phyloP scores from a whole-genome alignment of 2,113 vertebrate genomes.

The Antechinus flavipes region DNA sequence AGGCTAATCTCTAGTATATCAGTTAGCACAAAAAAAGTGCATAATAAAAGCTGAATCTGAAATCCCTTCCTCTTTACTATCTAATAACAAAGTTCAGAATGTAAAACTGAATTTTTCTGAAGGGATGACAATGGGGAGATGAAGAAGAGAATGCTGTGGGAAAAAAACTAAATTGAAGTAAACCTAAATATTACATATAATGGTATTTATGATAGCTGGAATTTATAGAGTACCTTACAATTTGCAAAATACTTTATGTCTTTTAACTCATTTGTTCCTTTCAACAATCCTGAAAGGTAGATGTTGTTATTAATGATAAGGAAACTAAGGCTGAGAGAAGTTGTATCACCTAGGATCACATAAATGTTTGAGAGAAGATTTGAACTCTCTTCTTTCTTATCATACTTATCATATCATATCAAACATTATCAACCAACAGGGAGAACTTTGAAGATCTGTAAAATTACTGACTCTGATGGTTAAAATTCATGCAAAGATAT shows the following conservation, averaged over 20 bases:
- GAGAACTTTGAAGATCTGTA: background rate
- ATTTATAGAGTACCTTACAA: background rate
- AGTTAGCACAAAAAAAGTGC: background rate
- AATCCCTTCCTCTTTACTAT: background rate
- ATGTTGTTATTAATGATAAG: background rate
- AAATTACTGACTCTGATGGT: background rate
- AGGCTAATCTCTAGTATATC: constrained; percentile 40
- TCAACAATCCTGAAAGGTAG: background rate
- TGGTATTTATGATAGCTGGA: background rate
- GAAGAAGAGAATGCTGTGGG: background rate
- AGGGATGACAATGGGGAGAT: background rate
- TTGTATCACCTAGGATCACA: background rate
- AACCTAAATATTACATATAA: background rate
- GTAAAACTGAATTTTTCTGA: background rate
- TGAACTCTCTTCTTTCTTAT: background rate
- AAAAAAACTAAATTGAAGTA: background rate
- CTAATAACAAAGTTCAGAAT: background rate
- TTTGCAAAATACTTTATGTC: background rate
- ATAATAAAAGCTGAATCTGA: constrained; percentile 11
- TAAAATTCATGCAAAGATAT: background rate
- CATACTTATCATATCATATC: background rate
- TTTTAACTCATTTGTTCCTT: background rate
- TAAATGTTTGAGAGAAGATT: background rate
- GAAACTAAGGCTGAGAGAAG: background rate
- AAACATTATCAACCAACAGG: background rate